Evolutionary conservation across 2,888 invertebrate species (phyloP).

Genomic region (Allygus modestus): DNA sequence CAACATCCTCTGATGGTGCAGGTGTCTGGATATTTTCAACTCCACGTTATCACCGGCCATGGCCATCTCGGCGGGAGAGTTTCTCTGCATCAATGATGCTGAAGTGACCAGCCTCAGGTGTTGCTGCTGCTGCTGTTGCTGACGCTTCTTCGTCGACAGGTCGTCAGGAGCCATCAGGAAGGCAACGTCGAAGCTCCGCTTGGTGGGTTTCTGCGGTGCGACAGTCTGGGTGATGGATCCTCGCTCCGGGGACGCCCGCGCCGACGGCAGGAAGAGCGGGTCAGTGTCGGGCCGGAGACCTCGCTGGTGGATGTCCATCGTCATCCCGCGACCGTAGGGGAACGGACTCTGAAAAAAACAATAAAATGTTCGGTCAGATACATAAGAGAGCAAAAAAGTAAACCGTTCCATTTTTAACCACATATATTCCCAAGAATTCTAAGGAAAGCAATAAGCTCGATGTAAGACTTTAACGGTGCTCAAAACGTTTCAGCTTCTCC

Average conservation of each 20-base stretch:
- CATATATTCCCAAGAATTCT: no score
- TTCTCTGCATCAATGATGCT: constrained; percentile 68
- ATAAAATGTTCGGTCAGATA: not conserved
- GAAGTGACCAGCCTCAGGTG: constrained; percentile 74
- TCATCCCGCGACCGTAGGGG: constrained; percentile 39
- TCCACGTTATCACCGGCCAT: constrained; percentile 77
- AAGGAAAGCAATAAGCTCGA: constrained; percentile 78
- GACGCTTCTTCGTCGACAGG: constrained; percentile 72
- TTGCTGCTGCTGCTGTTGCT: constrained; percentile 70
- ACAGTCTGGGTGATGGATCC: not conserved
- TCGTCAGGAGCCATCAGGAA: constrained; percentile 94
- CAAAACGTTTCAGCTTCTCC: constrained; percentile 68
- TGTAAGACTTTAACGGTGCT: constrained; percentile 60
- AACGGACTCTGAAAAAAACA: constrained; percentile 6
- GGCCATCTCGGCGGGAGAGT: constrained; percentile 73
- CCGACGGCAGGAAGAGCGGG: constrained; percentile 37
- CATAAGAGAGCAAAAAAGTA: no score
- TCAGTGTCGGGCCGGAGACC: constrained; percentile 47
- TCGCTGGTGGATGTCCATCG: constrained; percentile 64
- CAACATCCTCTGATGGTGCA: constrained; percentile 75
- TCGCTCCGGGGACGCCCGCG: constrained; percentile 23
- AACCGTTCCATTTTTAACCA: no score
- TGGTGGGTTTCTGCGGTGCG: constrained; percentile 72
- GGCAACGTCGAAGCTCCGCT: constrained; percentile 93
- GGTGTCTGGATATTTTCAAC: constrained; percentile 75